Conservation (phyloP, 2,113 vertebrate species). For the Cyprinus carpio region DNA sequence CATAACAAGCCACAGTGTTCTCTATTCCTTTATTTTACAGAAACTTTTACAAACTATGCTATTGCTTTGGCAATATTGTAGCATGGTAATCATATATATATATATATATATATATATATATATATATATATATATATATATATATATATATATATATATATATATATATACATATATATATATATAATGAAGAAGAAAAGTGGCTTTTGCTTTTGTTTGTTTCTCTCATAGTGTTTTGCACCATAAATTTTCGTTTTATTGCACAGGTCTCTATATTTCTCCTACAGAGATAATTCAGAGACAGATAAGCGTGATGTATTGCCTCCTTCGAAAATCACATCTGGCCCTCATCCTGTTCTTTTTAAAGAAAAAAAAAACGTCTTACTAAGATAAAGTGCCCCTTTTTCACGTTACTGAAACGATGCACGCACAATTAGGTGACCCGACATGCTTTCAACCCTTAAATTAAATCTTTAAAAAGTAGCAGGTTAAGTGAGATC, state of each 20-base stretch:
- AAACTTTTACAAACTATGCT: background rate
- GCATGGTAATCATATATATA: background rate
- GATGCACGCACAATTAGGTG: background rate
- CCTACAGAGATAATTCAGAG: background rate
- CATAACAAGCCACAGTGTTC: background rate
- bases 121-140: background rate
- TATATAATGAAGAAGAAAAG: background rate
- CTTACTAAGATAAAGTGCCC: background rate
- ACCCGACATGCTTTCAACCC: background rate
- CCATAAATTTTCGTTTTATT: background rate
- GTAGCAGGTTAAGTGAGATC: background rate
- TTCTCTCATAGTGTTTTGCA: background rate
- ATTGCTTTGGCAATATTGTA: background rate
- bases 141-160: rapidly evolving
- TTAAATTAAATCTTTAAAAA: background rate
- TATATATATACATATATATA: background rate
- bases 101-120: background rate
- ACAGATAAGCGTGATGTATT: slow-evolving; percentile 24
- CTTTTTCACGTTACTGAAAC: background rate
- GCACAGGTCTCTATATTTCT: slow-evolving; percentile 4
- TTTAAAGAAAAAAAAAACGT: background rate
- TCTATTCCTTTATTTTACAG: background rate
- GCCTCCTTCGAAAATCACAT: slow-evolving; percentile 19
- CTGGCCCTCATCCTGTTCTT: slow-evolving; percentile 19
- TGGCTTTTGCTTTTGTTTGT: background rate